These are phyloP conservation scores for Cremastinae sp. DNA, from an alignment of 2,888 invertebrate species.

Conservation along the genomic window DNA sequence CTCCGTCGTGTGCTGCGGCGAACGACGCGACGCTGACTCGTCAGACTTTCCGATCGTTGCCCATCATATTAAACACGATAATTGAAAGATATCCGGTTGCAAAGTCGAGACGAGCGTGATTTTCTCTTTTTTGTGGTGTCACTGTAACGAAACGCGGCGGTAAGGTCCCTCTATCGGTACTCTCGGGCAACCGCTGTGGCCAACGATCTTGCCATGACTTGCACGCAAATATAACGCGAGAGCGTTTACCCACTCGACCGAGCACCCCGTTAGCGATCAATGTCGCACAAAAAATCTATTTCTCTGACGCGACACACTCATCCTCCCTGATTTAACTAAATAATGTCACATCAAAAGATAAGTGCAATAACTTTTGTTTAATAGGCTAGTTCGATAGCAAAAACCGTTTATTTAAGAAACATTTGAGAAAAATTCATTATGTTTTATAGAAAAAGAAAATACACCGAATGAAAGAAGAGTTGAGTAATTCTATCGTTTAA, in stretches of 20 bases:
- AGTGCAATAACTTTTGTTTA: too few relatives aligned
- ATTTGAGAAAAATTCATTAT: too few relatives aligned
- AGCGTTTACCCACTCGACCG: constrained; percentile 63
- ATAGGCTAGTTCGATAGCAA: too few relatives aligned
- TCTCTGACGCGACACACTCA: too few relatives aligned
- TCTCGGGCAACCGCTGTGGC: constrained; percentile 66
- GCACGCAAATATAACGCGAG: constrained; percentile 70
- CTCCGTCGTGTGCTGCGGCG: constrained; percentile 73
- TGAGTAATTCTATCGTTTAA: too few relatives aligned
- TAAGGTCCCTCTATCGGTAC: constrained; percentile 43
- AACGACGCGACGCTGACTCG: constrained; percentile 79
- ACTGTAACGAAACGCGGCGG: constrained; percentile 62
- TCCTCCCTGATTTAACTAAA: too few relatives aligned
- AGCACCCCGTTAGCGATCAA: constrained; percentile 55
- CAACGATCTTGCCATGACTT: constrained; percentile 78
- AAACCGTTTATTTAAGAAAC: too few relatives aligned
- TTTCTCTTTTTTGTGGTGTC: constrained; percentile 73
- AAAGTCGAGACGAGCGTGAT: constrained; percentile 72
- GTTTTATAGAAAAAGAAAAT: too few relatives aligned
- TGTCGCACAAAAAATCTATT: constrained; percentile 19
- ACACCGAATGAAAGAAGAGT: too few relatives aligned
- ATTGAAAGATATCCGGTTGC: constrained; percentile 80
- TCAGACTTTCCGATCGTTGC: constrained; percentile 66
- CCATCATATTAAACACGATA: constrained; percentile 78
- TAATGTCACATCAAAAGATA: too few relatives aligned